A percentile compares a stretch with the other conserved stretches of the same genome.
phyloP scores from a whole-genome alignment of 2,888 invertebrate genomes.

The Chromoteleia sp. region DNA sequence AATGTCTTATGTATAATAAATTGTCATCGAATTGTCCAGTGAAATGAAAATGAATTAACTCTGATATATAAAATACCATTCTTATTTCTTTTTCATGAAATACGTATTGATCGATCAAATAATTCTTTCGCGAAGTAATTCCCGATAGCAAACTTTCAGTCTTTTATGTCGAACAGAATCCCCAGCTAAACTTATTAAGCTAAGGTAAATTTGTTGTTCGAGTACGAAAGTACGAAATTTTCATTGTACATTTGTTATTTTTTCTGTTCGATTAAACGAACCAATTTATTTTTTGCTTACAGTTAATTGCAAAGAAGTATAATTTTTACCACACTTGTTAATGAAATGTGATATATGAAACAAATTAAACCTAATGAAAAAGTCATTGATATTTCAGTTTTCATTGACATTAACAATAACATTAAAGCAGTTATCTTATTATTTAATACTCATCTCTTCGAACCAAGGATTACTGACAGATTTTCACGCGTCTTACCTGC shows the following conservation, averaged over 20 bases:
- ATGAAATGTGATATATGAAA: no score
- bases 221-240: no score
- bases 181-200: no score
- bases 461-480: not conserved
- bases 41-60: not conserved
- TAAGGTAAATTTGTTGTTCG: no score
- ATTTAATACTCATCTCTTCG: not conserved
- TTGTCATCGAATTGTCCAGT: not conserved
- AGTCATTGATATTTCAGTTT: no score
- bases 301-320: not conserved
- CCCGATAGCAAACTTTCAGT: no score
- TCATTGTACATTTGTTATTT: not conserved
- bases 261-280: not conserved
- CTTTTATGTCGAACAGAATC: no score
- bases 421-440: no score
- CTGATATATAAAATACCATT: not conserved
- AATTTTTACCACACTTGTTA: no score
- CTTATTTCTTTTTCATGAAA: not conserved
- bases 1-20: not conserved
- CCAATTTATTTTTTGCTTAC: no score
- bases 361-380: no score
- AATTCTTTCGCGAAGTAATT: not conserved
- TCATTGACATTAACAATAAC: no score
- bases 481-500: slow-evolving; percentile 2
- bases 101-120: not conserved